These are phyloP conservation scores for Fukomys damarensis DNA, from an alignment of 2,113 vertebrate genomes.

Conservation along the genomic window DNA sequence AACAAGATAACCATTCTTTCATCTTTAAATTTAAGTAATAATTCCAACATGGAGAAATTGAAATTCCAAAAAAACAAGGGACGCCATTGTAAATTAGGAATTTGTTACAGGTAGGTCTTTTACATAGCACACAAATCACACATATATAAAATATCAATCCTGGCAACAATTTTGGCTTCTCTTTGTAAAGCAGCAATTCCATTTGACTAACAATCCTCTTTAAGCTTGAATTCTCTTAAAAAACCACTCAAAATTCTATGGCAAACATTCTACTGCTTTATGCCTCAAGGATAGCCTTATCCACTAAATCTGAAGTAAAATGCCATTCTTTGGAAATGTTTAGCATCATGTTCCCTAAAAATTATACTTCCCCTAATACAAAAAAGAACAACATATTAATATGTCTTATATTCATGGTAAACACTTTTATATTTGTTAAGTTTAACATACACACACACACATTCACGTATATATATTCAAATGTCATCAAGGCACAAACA, in stretches of 20 bases:
- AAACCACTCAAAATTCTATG: neutral
- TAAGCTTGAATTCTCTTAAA: conserved; percentile 46
- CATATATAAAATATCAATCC: neutral
- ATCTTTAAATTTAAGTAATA: conserved; percentile 10
- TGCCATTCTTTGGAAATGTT: neutral
- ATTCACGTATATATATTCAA: neutral
- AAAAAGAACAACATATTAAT: neutral
- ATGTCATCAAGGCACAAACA: neutral
- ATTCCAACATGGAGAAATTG: neutral
- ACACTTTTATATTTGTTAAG: neutral
- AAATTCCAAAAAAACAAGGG: neutral
- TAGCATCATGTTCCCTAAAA: neutral
- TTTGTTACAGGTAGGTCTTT: neutral
- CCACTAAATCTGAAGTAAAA: conserved; percentile 41
- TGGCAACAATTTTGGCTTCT: neutral
- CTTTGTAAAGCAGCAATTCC: neutral
- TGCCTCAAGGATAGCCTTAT: conserved; percentile 24
- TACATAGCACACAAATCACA: neutral
- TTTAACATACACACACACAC: neutral
- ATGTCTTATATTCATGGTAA: neutral
- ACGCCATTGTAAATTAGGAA: neutral
- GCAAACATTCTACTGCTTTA: conserved; percentile 24
- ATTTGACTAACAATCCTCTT: conserved; percentile 48
- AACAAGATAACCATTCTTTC: neutral
- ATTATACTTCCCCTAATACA: neutral